Conservation (phyloP, 2,113 vertebrate genomes). For the Lipotes vexillifer region DNA sequence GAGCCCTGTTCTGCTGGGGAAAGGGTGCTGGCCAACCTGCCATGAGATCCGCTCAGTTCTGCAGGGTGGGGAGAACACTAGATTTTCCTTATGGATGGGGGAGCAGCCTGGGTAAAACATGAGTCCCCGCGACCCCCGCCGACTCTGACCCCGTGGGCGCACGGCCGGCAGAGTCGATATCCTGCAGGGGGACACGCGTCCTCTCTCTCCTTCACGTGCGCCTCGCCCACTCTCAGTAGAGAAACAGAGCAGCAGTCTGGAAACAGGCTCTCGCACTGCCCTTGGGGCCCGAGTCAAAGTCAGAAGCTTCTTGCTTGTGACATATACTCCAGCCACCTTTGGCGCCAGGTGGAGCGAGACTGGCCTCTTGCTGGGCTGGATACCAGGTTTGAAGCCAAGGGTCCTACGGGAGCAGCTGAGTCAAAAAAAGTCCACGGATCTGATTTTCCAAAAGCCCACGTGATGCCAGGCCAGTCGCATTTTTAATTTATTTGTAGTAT, state of each 20-base stretch:
- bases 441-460: rapidly evolving
- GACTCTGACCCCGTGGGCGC: rapidly evolving
- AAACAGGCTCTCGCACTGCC: rapidly evolving
- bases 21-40: rapidly evolving
- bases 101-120: not conserved
- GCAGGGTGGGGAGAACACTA: rapidly evolving
- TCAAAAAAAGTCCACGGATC: rapidly evolving
- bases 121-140: not conserved
- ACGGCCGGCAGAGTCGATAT: rapidly evolving
- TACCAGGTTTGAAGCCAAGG: rapidly evolving
- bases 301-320: too few species aligned
- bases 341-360: rapidly evolving
- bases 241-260: not conserved
- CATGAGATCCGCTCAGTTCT: rapidly evolving
- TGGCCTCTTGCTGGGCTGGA: rapidly evolving
- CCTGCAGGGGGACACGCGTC: rapidly evolving
- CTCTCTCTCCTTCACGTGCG: rapidly evolving
- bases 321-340: rapidly evolving
- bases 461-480: rapidly evolving
- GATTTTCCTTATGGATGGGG: not conserved
- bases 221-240: rapidly evolving
- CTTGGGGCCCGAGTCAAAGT: not conserved
- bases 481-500: not conserved
- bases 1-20: rapidly evolving
- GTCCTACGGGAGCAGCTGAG: rapidly evolving